Evolutionary conservation across 2,888 invertebrate species (phyloP).

Genomic region (Drosophila barbarae): DNA sequence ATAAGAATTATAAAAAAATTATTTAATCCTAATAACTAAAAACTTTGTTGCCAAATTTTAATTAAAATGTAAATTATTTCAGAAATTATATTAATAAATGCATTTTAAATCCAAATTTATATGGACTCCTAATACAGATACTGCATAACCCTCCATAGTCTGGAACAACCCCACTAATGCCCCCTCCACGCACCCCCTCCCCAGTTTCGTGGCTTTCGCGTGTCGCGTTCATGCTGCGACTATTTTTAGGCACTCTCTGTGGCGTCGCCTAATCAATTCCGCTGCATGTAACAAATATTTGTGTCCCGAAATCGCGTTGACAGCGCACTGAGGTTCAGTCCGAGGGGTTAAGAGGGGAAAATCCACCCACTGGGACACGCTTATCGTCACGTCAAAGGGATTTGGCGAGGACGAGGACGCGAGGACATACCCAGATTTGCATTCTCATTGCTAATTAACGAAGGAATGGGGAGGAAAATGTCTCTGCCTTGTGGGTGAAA

Average conservation of each 20-base stretch:
- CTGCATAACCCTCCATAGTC: neutral
- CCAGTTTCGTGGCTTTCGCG: conserved; percentile 23
- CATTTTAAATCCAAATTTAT: no score
- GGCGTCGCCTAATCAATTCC: conserved; percentile 47
- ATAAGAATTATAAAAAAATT: no score
- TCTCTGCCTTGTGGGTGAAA: conserved; percentile 19
- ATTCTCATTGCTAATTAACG: conserved; percentile 35
- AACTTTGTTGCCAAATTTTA: no score
- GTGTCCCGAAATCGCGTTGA: conserved; percentile 28
- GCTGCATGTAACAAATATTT: conserved; percentile 47
- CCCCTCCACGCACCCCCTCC: neutral
- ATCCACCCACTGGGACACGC: conserved; percentile 32
- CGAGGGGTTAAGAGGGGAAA: conserved; percentile 3
- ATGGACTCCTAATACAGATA: no score
- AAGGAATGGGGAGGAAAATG: neutral
- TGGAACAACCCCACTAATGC: neutral
- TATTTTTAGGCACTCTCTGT: conserved; percentile 43
- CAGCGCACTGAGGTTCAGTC: conserved; percentile 18
- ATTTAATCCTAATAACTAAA: no score
- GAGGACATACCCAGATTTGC: conserved; percentile 30
- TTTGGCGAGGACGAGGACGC: conserved; percentile 26
- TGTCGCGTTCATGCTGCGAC: conserved; percentile 33
- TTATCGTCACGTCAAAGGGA: conserved; percentile 44
- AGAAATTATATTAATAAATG: no score
- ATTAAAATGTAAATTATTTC: no score